phyloP scores from a whole-genome alignment of 1,140 invertebrate species.

The Neodiprion lecontei region DNA sequence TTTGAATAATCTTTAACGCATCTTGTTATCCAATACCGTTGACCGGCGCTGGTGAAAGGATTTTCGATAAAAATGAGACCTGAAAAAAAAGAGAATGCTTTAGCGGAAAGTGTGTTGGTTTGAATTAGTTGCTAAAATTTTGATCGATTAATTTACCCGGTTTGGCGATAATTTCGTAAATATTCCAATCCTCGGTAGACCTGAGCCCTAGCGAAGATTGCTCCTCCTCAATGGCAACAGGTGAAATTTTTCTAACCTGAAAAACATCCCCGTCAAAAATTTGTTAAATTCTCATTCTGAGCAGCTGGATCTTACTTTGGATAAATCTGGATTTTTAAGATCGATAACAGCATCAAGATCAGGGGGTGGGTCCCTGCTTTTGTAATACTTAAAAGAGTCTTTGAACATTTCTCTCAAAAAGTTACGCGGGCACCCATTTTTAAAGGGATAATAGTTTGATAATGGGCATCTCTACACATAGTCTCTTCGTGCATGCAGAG shows the following conservation, averaged over 20 bases:
- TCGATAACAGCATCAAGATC: slow-evolving; percentile 63
- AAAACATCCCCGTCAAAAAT: slow-evolving; percentile 19
- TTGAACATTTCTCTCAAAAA: slow-evolving; percentile 58
- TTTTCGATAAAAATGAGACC: slow-evolving; percentile 83
- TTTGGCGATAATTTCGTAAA: slow-evolving; percentile 63
- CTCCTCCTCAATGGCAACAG: slow-evolving; percentile 18
- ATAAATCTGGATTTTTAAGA: slow-evolving; percentile 40
- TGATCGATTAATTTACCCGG: slow-evolving; percentile 56
- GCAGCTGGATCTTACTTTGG: slow-evolving; percentile 33
- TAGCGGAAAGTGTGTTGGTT: background rate
- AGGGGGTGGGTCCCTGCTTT: slow-evolving; percentile 60
- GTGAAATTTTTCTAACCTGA: slow-evolving; percentile 45
- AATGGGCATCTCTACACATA: no score
- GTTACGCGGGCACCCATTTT: background rate
- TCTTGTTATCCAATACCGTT: slow-evolving; percentile 82
- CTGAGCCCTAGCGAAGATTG: slow-evolving; percentile 58
- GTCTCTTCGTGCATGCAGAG: no score
- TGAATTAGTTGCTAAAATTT: slow-evolving; percentile 12
- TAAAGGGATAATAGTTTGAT: background rate
- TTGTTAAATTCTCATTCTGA: slow-evolving; percentile 13
- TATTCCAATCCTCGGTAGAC: slow-evolving; percentile 63
- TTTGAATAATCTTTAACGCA: slow-evolving; percentile 79
- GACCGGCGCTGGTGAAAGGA: slow-evolving; percentile 79
- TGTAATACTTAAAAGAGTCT: slow-evolving; percentile 68
- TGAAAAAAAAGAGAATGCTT: slow-evolving; percentile 40